Evolutionary conservation across 2,797 vertebrate genomes (phyloP).

Genomic region (Myotis vivesi): DNA sequence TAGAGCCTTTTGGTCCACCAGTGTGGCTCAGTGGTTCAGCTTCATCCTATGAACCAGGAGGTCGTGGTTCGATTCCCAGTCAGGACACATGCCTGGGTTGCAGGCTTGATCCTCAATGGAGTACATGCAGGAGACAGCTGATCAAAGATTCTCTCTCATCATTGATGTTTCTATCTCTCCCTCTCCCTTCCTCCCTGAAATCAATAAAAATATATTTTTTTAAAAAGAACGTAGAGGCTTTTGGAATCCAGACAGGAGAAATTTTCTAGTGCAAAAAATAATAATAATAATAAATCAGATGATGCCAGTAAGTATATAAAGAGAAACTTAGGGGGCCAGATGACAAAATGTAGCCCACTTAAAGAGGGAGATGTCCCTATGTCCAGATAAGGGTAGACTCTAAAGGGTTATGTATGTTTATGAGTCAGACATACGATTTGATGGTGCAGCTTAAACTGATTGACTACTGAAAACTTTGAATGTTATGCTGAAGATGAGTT

Average conservation of each 20-base stretch:
- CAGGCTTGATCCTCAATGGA: too few relatives aligned
- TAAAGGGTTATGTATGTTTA: neutral
- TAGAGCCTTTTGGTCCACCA: too few relatives aligned
- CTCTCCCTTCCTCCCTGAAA: too few relatives aligned
- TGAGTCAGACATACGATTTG: neutral
- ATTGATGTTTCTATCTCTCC: too few relatives aligned
- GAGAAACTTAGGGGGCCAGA: neutral
- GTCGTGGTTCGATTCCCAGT: too few relatives aligned
- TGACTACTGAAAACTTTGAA: neutral
- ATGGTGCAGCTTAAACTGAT: neutral
- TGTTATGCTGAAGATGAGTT: conserved; percentile 18
- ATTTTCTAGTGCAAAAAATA: neutral
- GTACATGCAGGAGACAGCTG: too few relatives aligned
- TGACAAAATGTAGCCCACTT: neutral
- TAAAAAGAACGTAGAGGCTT: neutral
- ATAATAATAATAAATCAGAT: neutral
- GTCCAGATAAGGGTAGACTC: neutral
- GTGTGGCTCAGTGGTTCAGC: too few relatives aligned
- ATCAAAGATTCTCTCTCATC: too few relatives aligned
- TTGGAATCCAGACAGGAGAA: neutral
- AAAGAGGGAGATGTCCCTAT: neutral
- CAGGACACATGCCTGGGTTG: too few relatives aligned
- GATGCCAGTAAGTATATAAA: neutral
- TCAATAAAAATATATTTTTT: too few relatives aligned
- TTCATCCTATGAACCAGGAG: too few relatives aligned